Evolutionary conservation across 2,113 vertebrate species (phyloP), one percentile per base, ranked within the genome.

Genomic region (Plectropomus leopardus): DNA sequence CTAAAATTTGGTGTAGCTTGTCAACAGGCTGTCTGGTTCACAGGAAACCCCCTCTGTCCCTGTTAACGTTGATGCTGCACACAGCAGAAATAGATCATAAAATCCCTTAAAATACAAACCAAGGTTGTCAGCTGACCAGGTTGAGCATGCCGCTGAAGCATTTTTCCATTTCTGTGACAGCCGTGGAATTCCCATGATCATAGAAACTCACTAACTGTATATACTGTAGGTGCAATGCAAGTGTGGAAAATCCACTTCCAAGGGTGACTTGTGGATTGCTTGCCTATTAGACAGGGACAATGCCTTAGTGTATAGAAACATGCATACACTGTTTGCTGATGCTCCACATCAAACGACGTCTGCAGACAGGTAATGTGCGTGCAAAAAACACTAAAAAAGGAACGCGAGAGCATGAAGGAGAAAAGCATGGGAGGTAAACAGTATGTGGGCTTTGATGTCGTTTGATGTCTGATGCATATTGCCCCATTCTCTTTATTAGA

Each of bases 401-500:
- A 48, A 53, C 54, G 67, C 7, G 24, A 63, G 51, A 53, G 61
- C 74, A 42, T 11, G 54, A 50, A 82, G 80, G 84, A 72, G 75
- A 74, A 78, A 77, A 51, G 85, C 84, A 47, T 36, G 4, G 28
- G 53, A 78, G 67, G 80, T 85, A 85, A 89, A 90, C 85, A 84
- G 66, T 30, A 14, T 26, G 78, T n/a, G 61, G 66, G 76, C 89
- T 94, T 91, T 92, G 90, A 93, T 94, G 87, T 87, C 1, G 79
- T 91, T 90, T 94, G 89, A 94, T 94, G 90, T 90, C 84, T 72
- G 87, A 82, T 80, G 80, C 76, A 81, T 80, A 76, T 88, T 72
- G 80, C 65, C 10, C 60, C 57, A n/a, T 81, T 89, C 76, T 84
- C 71, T 89, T 90, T 61, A 89, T 84, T 86, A 88, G 71, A 83